phyloP scores from a whole-genome alignment of 2,113 vertebrate species.

The Lates calcarifer region DNA sequence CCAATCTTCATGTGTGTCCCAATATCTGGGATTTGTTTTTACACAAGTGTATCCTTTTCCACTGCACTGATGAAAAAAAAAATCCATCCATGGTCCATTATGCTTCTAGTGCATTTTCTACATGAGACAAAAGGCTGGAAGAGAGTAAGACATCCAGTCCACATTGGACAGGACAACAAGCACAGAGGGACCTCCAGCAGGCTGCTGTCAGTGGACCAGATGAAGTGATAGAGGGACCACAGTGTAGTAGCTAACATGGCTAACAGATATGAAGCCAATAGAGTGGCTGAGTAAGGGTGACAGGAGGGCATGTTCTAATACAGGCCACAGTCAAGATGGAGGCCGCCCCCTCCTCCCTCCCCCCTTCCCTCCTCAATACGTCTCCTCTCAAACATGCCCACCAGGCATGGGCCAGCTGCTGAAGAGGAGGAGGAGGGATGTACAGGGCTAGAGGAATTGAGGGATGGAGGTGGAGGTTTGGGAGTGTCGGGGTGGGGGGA shows the following conservation, averaged over 20 bases:
- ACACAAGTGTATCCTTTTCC: slow-evolving; percentile 1
- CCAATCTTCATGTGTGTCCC: background rate
- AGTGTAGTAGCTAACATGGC: slow-evolving; percentile 52
- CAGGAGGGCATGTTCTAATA: slow-evolving; percentile 67
- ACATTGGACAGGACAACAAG: slow-evolving; percentile 54
- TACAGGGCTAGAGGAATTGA: slow-evolving; percentile 54
- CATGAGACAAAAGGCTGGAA: slow-evolving; percentile 25
- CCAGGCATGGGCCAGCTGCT: slow-evolving; percentile 87
- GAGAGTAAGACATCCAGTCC: slow-evolving; percentile 61
- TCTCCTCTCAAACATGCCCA: slow-evolving; percentile 88
- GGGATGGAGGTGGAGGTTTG: slow-evolving; percentile 70
- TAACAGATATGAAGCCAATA: slow-evolving; percentile 67
- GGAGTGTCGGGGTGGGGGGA: slow-evolving; percentile 84
- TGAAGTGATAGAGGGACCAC: slow-evolving; percentile 60
- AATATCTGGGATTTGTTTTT: background rate
- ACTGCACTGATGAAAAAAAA: background rate
- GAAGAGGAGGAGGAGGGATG: slow-evolving; percentile 60
- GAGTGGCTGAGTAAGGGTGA: slow-evolving; percentile 69
- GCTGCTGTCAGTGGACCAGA: slow-evolving; percentile 66
- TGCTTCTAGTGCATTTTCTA: slow-evolving; percentile 12
- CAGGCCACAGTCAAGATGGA: slow-evolving; percentile 71
- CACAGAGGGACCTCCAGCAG: slow-evolving; percentile 61
- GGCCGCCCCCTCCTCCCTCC: slow-evolving; percentile 37
- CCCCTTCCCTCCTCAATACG: slow-evolving; percentile 59
- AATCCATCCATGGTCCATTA: background rate